Evolutionary conservation across 2,888 invertebrate genomes (phyloP).

Genomic region (Chrysolina americana): DNA sequence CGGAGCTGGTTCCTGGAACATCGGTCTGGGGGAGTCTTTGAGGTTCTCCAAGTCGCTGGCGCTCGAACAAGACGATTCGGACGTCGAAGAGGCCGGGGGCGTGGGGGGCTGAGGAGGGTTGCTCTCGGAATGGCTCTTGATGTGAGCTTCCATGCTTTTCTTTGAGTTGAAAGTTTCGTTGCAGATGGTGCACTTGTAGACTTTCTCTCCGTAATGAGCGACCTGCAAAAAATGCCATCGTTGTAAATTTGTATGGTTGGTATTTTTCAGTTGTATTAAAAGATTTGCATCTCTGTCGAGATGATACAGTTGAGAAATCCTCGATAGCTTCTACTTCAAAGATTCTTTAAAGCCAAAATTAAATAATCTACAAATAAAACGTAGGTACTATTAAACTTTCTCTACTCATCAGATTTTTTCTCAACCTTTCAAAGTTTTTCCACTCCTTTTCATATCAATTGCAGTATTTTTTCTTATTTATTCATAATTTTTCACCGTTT

Average conservation of each 20-base stretch:
- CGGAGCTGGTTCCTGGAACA: slow-evolving; percentile 54
- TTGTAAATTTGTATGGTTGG: neutral
- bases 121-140: slow-evolving; percentile 81
- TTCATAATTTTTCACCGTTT: too few species aligned
- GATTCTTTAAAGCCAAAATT: too few species aligned
- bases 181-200: slow-evolving; percentile 93
- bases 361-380: too few species aligned
- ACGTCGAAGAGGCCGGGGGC: slow-evolving; percentile 56
- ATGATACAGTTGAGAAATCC: too few species aligned
- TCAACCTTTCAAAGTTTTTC: too few species aligned
- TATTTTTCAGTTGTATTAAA: too few species aligned
- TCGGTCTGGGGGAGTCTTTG: slow-evolving; percentile 53
- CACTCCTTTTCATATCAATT: too few species aligned
- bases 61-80: slow-evolving; percentile 55
- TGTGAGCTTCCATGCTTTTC: slow-evolving; percentile 92
- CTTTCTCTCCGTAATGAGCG: slow-evolving; percentile 92
- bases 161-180: slow-evolving; percentile 92
- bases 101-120: slow-evolving; percentile 69
- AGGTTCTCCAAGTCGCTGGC: slow-evolving; percentile 72
- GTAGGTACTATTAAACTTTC: too few species aligned
- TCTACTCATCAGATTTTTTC: too few species aligned
- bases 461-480: too few species aligned
- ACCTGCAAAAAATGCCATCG: slow-evolving; percentile 69
- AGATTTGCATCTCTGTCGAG: too few species aligned
- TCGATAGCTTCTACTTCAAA: too few species aligned